Base-by-base conservation (phyloP, 2,888 invertebrate genomes). In the Euphydryas editha region DNA sequence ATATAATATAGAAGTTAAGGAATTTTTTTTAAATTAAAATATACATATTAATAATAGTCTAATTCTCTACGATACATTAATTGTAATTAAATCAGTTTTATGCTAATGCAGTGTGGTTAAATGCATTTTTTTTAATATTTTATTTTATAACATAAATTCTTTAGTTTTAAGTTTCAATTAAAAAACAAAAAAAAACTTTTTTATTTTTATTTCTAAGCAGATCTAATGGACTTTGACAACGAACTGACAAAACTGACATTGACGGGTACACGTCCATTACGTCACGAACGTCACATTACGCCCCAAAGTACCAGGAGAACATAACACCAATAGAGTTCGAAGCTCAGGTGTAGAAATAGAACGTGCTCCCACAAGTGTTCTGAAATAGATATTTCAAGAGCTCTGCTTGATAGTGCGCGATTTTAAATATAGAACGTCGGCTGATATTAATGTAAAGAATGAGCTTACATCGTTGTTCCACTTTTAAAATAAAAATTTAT, bases 241-340 rank as follows among this genome's bases (percentile, higher is more conserved):
- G 84, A 78, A 24, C 20, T 80, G 77, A 70, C 70, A 71, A 77
- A 63, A 65, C 55, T 84, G 86, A 84, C 85, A 86, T 78, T 89
- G 89, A 88, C 87, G 85, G 82, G 76, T 78, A 36, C 81, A 81
- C 81, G 85, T 91, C 91, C 78, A 77, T 87, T 91, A 90, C 92
- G 93, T 93, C 93, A 93, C 87, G 83, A 85, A 73, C 74, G 75
- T 74, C 76, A 74, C 64, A 65, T 70, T 63, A 30, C 67, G 66
- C 73, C 73, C 76, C 69, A 59, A 64, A 68, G 70, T 90, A 93
- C 90, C 79, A 93, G 93, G 92, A 76, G 74, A 81, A 11, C 85
- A 92, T 79, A 81, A 83, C 39, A 42, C 49, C 36, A 44, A 60
- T 78, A 75, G 82, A 85, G 84, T 73, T 81, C 71, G 66, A 72